Base-by-base conservation (phyloP, 2,797 vertebrate genomes). In the Microcaecilia unicolor region DNA sequence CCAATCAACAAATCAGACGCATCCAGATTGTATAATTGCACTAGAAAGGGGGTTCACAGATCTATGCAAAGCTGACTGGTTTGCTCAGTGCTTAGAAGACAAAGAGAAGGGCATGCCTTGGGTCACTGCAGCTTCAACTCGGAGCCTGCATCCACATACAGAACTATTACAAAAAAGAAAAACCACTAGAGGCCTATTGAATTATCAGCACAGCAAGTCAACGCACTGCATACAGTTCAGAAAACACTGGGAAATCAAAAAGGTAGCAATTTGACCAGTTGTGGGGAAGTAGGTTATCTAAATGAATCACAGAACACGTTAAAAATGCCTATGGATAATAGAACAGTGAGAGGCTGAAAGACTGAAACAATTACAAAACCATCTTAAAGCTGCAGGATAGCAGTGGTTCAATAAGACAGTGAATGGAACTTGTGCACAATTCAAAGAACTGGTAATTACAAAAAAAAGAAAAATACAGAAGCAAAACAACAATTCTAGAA, bases 1-100 rank as follows among this genome's bases (percentile, higher is more conserved):
- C 54, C 61, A 56, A n/a, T 41, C 58, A 67, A 67, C 55, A 70
- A 39, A 55, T 27, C 31, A 54, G 48, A 68, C 56, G 61, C 64
- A 64, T 55, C 23, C 29, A 53, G 46, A 39, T 58, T 62, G 36
- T 57, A 64, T 30, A 58, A 62, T 40, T 54, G n/a, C 51, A 60
- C 36, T 35, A 50, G 32, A 66, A 62, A 41, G 48, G 39, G 46
- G 47, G 3, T 0, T 54, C 48, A 68, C 44, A 64, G 50, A 51
- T 71, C 48, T 59, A 56, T 62, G 60, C 60, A 68, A 55, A 64
- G 37, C 14, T 41, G 48, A 41, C 55, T 56, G 42, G 37, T 25
- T 39, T 58, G 34, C 36, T 45, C 21, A 19, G 15, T 43, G 47
- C 38, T 50, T n/a, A 58, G 41, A 51, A 54, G 60, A 55, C 16